Evolutionary conservation across 2,113 vertebrate species (phyloP).

Genomic region (Platysteira castanea): DNA sequence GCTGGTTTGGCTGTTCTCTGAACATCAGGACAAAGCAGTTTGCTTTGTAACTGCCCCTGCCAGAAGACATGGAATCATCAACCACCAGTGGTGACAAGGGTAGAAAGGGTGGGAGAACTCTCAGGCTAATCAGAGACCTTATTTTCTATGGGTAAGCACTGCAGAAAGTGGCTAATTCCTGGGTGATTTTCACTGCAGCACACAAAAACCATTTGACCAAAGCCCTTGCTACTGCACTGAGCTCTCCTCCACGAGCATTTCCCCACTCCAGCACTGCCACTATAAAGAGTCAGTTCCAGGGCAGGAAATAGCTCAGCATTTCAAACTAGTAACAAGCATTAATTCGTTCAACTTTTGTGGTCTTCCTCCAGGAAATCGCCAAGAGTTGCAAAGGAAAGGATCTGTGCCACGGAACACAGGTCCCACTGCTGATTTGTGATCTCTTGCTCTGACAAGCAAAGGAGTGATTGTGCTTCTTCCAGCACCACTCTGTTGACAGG

Average conservation of each 20-base stretch:
- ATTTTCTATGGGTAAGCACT: background rate
- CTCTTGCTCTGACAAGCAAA: background rate
- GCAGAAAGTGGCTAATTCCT: background rate
- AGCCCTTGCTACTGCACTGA: background rate
- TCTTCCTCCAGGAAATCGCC: background rate
- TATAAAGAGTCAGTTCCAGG: background rate
- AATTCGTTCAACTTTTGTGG: background rate
- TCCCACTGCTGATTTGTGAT: background rate
- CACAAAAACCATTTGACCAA: background rate
- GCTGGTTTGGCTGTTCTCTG: background rate
- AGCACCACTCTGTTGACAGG: fast-evolving
- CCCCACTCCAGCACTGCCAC: background rate
- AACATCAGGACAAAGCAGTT: background rate
- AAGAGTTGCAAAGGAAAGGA: background rate
- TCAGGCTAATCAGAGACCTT: no score
- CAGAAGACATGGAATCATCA: background rate
- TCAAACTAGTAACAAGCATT: background rate
- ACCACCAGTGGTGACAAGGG: no score
- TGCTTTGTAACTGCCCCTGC: background rate
- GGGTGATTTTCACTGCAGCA: background rate
- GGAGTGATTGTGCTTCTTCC: background rate
- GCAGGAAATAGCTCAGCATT: background rate
- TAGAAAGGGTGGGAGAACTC: background rate
- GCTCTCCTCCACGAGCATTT: fast-evolving
- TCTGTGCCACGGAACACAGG: background rate